These are phyloP conservation scores for Danio kyathit DNA, from an alignment of 2,797 vertebrate species.

Conservation along the genomic window DNA sequence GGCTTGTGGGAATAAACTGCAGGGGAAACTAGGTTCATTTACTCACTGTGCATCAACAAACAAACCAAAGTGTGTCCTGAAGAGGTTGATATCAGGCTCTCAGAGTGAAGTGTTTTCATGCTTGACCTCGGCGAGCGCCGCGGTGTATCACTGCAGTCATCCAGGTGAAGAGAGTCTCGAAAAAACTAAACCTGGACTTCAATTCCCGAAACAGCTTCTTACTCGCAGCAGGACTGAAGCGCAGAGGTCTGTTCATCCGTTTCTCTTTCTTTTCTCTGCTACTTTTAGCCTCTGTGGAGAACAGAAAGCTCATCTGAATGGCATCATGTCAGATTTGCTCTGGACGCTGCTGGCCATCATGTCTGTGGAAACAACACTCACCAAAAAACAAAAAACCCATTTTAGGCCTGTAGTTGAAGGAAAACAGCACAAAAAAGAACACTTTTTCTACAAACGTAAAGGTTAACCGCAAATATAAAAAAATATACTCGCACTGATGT, in stretches of 20 bases:
- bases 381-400: slow-evolving; percentile 17
- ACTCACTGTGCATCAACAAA: slow-evolving; percentile 39
- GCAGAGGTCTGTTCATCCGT: slow-evolving; percentile 27
- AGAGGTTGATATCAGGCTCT: slow-evolving; percentile 15
- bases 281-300: slow-evolving; percentile 34
- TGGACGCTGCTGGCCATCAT: background rate
- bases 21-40: slow-evolving; percentile 1
- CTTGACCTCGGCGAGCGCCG: background rate
- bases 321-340: slow-evolving; percentile 18
- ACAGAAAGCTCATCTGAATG: slow-evolving; percentile 21
- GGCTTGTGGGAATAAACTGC: slow-evolving; percentile 27
- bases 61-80: slow-evolving; percentile 20
- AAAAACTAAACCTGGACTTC: slow-evolving; percentile 51
- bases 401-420: background rate
- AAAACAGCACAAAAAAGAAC: background rate
- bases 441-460: background rate
- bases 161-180: slow-evolving; percentile 35
- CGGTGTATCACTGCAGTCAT: slow-evolving; percentile 20
- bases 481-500: no score
- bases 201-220: slow-evolving; percentile 50
- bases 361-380: background rate
- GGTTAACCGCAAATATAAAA: no score
- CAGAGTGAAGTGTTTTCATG: slow-evolving; percentile 44
- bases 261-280: slow-evolving; percentile 18
- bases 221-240: slow-evolving; percentile 27